Evolutionary conservation across 1,140 invertebrate genomes (phyloP).

Genomic region (Carposina sasakii): DNA sequence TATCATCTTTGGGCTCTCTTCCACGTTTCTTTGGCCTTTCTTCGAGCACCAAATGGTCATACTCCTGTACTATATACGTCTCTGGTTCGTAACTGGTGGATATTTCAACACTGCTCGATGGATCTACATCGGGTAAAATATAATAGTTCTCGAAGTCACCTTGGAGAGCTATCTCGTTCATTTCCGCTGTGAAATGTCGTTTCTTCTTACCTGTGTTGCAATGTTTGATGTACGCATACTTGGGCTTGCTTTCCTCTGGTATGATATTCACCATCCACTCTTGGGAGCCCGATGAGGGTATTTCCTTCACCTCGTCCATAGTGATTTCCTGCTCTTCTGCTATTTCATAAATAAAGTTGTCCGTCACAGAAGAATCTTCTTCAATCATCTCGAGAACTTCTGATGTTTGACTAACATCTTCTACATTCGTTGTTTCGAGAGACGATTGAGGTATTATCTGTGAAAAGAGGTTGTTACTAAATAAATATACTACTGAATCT

Average conservation of each 20-base stretch:
- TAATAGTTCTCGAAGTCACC: conserved; percentile 62
- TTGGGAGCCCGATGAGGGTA: conserved; percentile 32
- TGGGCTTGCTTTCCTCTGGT: conserved; percentile 47
- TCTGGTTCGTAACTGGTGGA: conserved; percentile 58
- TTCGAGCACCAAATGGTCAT: conserved; percentile 50
- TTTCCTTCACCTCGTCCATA: conserved; percentile 64
- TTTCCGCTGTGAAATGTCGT: conserved; percentile 54
- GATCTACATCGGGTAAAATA: conserved; percentile 57
- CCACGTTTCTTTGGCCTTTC: conserved; percentile 44
- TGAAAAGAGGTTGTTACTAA: too few species aligned
- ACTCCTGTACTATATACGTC: conserved; percentile 55
- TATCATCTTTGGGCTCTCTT: conserved; percentile 28
- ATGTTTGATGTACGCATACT: conserved; percentile 62
- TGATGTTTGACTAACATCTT: too few species aligned
- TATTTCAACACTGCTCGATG: conserved; percentile 51
- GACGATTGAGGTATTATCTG: conserved; percentile 55
- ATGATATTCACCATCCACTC: conserved; percentile 61
- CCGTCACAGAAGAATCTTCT: conserved; percentile 44
- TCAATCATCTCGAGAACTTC: conserved; percentile 55
- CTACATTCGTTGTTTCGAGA: conserved; percentile 13
- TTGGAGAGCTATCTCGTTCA: conserved; percentile 56
- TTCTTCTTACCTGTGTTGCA: conserved; percentile 56
- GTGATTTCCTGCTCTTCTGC: conserved; percentile 61
- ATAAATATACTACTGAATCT: too few species aligned
- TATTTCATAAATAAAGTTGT: conserved; percentile 64